phyloP scores from a whole-genome alignment of 2,797 vertebrate species.

The Danio albolineatus region DNA sequence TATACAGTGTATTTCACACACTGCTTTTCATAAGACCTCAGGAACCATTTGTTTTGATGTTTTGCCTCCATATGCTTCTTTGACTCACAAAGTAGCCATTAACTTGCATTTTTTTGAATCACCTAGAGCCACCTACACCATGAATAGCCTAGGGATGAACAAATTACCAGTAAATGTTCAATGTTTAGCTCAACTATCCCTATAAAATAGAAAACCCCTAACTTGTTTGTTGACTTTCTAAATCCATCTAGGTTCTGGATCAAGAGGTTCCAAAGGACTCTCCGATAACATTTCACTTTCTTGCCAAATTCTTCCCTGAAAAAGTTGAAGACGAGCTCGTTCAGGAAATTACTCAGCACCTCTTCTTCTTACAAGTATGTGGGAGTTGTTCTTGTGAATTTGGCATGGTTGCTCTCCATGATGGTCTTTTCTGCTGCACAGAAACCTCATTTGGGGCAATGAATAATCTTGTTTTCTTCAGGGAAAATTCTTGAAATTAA shows the following conservation, averaged over 20 bases:
- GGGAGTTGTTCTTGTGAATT: background rate
- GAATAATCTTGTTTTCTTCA: background rate
- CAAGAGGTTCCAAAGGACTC: slow-evolving; percentile 96
- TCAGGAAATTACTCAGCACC: slow-evolving; percentile 95
- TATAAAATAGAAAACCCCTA: background rate
- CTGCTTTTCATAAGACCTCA: no score
- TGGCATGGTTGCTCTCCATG: background rate
- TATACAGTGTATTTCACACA: no score
- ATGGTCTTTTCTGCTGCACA: background rate
- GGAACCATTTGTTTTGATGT: no score
- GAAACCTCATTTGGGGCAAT: background rate
- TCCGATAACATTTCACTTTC: slow-evolving; percentile 90
- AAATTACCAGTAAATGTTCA: no score
- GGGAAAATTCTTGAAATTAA: background rate
- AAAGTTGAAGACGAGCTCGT: slow-evolving; percentile 93
- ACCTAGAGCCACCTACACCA: no score
- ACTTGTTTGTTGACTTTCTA: slow-evolving; percentile 8
- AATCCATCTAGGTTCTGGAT: slow-evolving; percentile 84
- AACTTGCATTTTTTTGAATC: no score
- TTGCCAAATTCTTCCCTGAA: slow-evolving; percentile 95
- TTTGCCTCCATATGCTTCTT: no score
- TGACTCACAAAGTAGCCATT: no score
- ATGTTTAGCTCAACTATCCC: background rate
- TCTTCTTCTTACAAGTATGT: slow-evolving; percentile 94
- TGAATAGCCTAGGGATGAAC: no score